Percentiles rank a stretch among this genome's conserved stretches.
Evolutionary conservation across 1,140 invertebrate species (phyloP).

Genomic region (Achroia grisella): DNA sequence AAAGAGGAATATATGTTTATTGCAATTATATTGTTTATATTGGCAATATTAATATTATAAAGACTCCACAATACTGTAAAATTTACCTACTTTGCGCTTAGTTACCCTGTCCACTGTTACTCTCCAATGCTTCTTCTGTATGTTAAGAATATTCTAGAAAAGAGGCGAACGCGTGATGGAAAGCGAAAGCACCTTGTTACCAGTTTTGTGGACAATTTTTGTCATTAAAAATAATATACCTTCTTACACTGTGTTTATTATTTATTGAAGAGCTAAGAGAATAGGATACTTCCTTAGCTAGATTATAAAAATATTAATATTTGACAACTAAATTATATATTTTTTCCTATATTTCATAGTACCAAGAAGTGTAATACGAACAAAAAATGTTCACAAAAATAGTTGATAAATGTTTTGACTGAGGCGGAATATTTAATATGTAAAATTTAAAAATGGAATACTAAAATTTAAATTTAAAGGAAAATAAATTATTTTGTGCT

Average conservation of each 20-base stretch:
- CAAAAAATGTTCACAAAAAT: slow-evolving; percentile 17
- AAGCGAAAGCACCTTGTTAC: slow-evolving; percentile 14
- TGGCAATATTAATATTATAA: no score
- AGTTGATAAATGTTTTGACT: slow-evolving; percentile 3
- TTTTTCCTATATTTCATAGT: no score
- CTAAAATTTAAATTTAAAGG: background rate
- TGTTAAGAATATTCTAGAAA: slow-evolving; percentile 22
- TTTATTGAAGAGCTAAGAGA: no score
- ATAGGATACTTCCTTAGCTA: no score
- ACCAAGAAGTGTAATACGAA: background rate
- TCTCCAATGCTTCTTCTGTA: slow-evolving; percentile 40
- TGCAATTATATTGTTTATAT: no score
- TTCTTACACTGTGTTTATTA: no score
- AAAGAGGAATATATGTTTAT: no score
- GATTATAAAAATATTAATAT: no score
- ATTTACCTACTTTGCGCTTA: slow-evolving; percentile 18
- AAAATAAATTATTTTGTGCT: slow-evolving; percentile 1
- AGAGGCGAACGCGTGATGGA: slow-evolving; percentile 10
- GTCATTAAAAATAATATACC: background rate
- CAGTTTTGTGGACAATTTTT: slow-evolving; percentile 26
- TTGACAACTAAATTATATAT: no score
- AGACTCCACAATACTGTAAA: slow-evolving; percentile 5
- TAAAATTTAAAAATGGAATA: slow-evolving; percentile 5
- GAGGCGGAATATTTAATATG: slow-evolving; percentile 1
- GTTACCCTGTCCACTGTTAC: slow-evolving; percentile 46